phyloP scores from a whole-genome alignment of 2,113 vertebrate species.

The Leptosomus discolor region DNA sequence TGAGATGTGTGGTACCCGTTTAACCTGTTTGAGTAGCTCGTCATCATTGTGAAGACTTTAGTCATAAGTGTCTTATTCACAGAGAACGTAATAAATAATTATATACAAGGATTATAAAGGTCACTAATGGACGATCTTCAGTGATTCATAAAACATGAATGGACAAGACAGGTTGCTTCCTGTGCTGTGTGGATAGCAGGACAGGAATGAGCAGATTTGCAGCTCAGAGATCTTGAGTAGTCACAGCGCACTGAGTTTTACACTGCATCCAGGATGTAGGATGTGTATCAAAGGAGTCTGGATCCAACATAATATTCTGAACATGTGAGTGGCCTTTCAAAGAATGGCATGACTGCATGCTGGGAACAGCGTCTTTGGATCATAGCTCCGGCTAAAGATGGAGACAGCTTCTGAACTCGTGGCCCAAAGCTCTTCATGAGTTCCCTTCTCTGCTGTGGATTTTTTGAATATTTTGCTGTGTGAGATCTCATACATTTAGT shows the following conservation, averaged over 20 bases:
- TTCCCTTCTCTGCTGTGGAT: neutral
- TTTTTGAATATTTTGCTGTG: neutral
- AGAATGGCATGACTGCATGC: neutral
- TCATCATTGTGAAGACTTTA: neutral
- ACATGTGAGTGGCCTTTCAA: neutral
- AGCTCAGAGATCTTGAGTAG: neutral
- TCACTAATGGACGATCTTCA: neutral
- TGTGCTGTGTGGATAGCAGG: neutral
- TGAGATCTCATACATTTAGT: neutral
- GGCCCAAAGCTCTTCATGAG: neutral
- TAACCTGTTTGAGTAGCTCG: neutral
- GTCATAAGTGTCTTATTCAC: neutral
- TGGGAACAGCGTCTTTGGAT: neutral
- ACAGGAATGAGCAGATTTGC: neutral
- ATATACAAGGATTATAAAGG: neutral
- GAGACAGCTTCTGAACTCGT: neutral
- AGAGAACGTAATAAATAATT: neutral
- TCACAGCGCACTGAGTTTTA: neutral
- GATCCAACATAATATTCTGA: neutral
- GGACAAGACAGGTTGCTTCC: neutral
- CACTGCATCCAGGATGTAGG: neutral
- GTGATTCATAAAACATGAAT: neutral
- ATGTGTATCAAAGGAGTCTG: neutral
- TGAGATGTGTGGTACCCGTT: constrained; percentile 60
- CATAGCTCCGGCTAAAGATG: neutral